Evolutionary conservation across 2,888 invertebrate genomes (phyloP).

Genomic region (Cephonodes hylas): DNA sequence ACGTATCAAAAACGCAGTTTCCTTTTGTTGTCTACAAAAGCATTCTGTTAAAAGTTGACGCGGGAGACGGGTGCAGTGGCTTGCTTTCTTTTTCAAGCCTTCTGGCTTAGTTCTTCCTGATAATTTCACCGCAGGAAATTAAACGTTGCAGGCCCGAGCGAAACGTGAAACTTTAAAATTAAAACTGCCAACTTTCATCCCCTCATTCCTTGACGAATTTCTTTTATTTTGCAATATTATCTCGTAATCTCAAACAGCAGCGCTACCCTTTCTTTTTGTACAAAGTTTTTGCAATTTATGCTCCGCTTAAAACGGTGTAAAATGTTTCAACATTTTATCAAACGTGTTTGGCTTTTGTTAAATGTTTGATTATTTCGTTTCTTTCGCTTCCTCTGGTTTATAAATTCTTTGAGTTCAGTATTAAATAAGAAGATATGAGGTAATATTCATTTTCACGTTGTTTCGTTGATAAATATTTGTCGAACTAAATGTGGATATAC

Average conservation of each 20-base stretch:
- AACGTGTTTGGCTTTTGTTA: conserved; percentile 16
- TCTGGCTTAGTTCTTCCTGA: conserved; percentile 60
- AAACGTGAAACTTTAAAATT: conserved; percentile 69
- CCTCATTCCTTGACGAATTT: conserved; percentile 56
- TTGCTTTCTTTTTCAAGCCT: conserved; percentile 41
- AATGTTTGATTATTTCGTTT: background rate
- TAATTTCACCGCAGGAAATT: conserved; percentile 71
- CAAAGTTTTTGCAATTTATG: conserved; percentile 32
- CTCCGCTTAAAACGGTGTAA: conserved; percentile 24
- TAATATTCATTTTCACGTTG: too few relatives aligned
- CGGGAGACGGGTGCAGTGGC: conserved; percentile 18
- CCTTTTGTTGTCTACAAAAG: background rate
- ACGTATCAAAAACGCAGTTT: conserved; percentile 6
- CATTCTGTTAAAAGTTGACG: conserved; percentile 9
- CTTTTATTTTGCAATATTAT: conserved; percentile 46
- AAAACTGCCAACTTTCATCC: conserved; percentile 54
- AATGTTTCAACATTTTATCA: conserved; percentile 20
- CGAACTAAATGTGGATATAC: too few relatives aligned
- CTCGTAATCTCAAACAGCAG: conserved; percentile 47
- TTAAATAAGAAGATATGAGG: too few relatives aligned
- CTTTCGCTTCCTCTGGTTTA: background rate
- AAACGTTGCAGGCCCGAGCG: conserved; percentile 61
- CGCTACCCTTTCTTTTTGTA: conserved; percentile 37
- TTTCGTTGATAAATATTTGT: too few relatives aligned
- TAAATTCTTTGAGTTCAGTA: too few relatives aligned